A percentile compares a stretch with the other conserved stretches of the same genome.
Evolutionary conservation across 2,888 invertebrate genomes (phyloP).

Genomic region (Ormyrus rosae): DNA sequence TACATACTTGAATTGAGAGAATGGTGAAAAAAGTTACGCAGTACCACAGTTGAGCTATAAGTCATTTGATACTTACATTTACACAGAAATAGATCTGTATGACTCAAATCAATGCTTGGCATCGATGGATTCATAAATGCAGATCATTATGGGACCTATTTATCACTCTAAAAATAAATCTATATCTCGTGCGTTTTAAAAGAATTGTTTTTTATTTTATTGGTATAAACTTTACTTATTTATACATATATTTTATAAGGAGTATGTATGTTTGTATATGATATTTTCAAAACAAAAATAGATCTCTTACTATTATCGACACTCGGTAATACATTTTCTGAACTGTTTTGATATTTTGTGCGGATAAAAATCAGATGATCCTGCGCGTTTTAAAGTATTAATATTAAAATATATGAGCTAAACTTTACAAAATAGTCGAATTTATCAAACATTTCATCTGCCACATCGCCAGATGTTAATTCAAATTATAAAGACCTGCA

Average conservation of each 20-base stretch:
- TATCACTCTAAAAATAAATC: constrained; percentile 50
- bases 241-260: constrained; percentile 54
- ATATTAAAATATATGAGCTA: constrained; percentile 26
- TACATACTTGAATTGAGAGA: constrained; percentile 51
- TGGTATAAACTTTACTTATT: constrained; percentile 42
- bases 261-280: constrained; percentile 49
- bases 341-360: constrained; percentile 53
- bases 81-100: constrained; percentile 46
- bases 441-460: constrained; percentile 27
- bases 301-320: constrained; percentile 47
- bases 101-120: constrained; percentile 25
- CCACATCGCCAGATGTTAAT: constrained; percentile 34
- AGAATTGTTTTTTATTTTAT: constrained; percentile 45
- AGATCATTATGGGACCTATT: constrained; percentile 54
- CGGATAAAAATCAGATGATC: constrained; percentile 27
- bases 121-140: constrained; percentile 32
- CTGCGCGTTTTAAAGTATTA: constrained; percentile 19
- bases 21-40: constrained; percentile 37
- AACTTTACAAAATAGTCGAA: constrained; percentile 33
- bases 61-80: constrained; percentile 58
- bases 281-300: constrained; percentile 44
- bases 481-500: constrained; percentile 20
- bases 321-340: constrained; percentile 38
- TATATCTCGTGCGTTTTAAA: constrained; percentile 43
- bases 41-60: constrained; percentile 27